These are phyloP conservation scores for Toxotes lorentzi DNA, from an alignment of 2,797 vertebrate species.

Conservation along the genomic window DNA sequence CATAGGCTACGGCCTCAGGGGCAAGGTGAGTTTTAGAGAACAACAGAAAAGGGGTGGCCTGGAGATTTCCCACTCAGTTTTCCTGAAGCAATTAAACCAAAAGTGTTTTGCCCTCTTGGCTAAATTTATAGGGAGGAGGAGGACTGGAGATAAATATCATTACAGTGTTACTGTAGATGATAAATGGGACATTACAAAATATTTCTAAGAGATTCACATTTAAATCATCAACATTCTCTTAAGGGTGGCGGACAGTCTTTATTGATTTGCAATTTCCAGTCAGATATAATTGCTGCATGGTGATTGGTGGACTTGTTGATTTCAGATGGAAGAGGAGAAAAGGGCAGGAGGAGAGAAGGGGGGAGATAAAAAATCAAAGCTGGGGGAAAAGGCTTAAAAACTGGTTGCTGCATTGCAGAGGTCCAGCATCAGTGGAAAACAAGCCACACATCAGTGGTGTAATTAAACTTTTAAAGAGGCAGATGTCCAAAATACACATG, in stretches of 20 bases:
- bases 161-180: conserved; percentile 31
- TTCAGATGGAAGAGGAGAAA: background rate
- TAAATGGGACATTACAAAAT: conserved; percentile 28
- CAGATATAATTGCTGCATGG: conserved; percentile 21
- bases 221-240: conserved; percentile 39
- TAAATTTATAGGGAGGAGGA: conserved; percentile 2
- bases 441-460: conserved; percentile 3
- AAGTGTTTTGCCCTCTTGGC: background rate
- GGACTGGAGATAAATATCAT: conserved; percentile 27
- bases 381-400: background rate
- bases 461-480: conserved; percentile 13
- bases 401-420: conserved; percentile 36
- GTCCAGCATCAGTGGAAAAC: conserved; percentile 2
- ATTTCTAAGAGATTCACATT: conserved; percentile 25
- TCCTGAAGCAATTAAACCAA: conserved; percentile 6
- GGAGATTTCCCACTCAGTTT: background rate
- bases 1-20: conserved; percentile 14
- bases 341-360: background rate
- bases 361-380: background rate
- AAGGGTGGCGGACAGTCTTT: conserved; percentile 24
- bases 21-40: conserved; percentile 13
- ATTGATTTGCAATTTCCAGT: conserved; percentile 57
- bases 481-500: conserved; percentile 10
- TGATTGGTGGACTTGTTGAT: conserved; percentile 49
- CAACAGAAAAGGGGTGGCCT: background rate